These are phyloP conservation scores for Lordiphosa stackelbergi DNA, from an alignment of 1,140 invertebrate species.

Conservation along the genomic window DNA sequence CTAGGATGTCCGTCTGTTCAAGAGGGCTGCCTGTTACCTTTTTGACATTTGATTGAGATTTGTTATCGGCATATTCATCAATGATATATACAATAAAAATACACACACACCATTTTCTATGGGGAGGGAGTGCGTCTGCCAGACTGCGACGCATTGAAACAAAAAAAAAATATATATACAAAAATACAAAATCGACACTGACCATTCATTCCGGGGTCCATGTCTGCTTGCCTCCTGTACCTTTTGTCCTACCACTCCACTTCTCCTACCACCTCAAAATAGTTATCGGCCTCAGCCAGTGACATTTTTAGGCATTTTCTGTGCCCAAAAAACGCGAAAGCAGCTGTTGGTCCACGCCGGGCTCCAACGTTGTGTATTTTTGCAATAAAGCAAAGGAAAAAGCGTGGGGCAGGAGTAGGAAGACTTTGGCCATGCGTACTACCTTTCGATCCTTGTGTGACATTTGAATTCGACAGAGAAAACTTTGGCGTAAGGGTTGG, in stretches of 20 bases:
- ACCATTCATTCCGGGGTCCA: slow-evolving; percentile 30
- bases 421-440: slow-evolving; percentile 62
- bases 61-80: slow-evolving; percentile 77
- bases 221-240: slow-evolving; percentile 12
- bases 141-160: slow-evolving; percentile 52
- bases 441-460: slow-evolving; percentile 72
- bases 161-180: slow-evolving; percentile 3
- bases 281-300: slow-evolving; percentile 65
- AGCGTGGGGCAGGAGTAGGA: background rate
- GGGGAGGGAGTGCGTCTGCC: slow-evolving; percentile 14
- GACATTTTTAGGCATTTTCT: slow-evolving; percentile 65
- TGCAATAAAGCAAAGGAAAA: slow-evolving; percentile 52
- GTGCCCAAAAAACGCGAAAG: slow-evolving; percentile 27
- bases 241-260: background rate
- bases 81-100: slow-evolving; percentile 76
- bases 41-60: slow-evolving; percentile 78
- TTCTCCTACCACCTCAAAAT: slow-evolving; percentile 45
- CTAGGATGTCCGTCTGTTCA: slow-evolving; percentile 29
- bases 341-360: slow-evolving; percentile 51
- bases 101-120: slow-evolving; percentile 32
- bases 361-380: slow-evolving; percentile 50
- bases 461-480: slow-evolving; percentile 64
- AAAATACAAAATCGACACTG: slow-evolving; percentile 15
- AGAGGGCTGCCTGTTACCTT: slow-evolving; percentile 72
- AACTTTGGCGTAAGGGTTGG: slow-evolving; percentile 8